Conservation (phyloP, 2,888 invertebrate genomes). For the Lasioglossum villosulum region DNA sequence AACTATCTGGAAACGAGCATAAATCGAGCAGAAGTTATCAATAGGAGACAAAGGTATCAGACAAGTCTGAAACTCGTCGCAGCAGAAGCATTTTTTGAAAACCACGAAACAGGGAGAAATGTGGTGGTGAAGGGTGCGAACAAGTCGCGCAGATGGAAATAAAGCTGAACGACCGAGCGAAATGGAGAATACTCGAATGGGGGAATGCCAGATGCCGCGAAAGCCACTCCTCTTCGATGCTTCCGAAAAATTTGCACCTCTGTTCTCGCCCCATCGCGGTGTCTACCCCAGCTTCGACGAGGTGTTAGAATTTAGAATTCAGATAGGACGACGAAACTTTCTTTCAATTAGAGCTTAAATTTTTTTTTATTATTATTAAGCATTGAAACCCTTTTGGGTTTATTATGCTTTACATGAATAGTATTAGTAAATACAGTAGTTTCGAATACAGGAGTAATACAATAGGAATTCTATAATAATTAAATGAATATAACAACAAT, state of each 20-base stretch:
- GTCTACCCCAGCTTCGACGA: neutral
- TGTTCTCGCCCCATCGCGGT: neutral
- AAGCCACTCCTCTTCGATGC: conserved; percentile 28
- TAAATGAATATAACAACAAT: no score
- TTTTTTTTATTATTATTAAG: no score
- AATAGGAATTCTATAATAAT: no score
- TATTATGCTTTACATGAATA: no score
- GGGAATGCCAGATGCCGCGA: neutral
- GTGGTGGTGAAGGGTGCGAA: neutral
- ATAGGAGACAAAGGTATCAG: neutral
- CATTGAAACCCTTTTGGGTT: no score
- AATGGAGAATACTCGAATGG: conserved; percentile 3
- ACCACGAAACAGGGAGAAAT: neutral
- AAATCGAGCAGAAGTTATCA: neutral
- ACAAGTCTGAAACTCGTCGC: neutral
- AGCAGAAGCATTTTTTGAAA: neutral
- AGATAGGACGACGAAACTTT: neutral
- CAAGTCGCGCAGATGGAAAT: neutral
- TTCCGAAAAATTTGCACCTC: conserved; percentile 43
- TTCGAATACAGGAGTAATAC: no score
- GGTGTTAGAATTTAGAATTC: neutral
- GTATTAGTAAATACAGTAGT: no score
- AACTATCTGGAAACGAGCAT: neutral
- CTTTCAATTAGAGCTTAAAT: neutral
- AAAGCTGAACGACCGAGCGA: neutral